Evolutionary conservation across 2,113 vertebrate genomes (phyloP).

Genomic region (Pristiophorus japonicus): DNA sequence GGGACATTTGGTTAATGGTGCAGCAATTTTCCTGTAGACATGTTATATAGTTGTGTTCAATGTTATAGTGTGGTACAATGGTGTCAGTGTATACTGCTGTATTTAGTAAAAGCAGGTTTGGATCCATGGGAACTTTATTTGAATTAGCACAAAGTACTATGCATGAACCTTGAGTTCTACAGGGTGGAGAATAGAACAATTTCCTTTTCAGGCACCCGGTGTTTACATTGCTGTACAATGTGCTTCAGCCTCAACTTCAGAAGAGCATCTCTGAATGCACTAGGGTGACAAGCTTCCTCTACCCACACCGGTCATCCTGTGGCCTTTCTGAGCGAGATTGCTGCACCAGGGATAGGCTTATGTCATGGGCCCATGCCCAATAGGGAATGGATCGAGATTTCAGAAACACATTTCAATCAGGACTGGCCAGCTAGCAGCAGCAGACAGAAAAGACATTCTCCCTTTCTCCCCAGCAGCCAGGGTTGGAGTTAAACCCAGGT

Average conservation of each 20-base stretch:
- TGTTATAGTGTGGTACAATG: background rate
- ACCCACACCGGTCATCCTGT: no score
- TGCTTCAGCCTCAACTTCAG: background rate
- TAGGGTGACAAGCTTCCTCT: background rate
- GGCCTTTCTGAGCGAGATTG: background rate
- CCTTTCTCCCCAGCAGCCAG: background rate
- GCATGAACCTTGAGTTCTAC: background rate
- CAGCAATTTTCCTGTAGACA: background rate
- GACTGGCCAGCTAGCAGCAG: background rate
- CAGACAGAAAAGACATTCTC: background rate
- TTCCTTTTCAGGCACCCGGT: background rate
- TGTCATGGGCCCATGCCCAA: background rate
- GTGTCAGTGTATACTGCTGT: background rate
- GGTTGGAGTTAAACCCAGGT: background rate
- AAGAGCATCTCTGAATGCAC: background rate
- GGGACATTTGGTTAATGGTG: background rate
- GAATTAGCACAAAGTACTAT: constrained; percentile 7
- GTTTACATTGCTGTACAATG: background rate
- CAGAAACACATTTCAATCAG: background rate
- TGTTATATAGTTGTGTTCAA: background rate
- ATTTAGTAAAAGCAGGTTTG: background rate
- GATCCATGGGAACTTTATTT: constrained; percentile 10
- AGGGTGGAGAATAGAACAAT: background rate
- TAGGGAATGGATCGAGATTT: background rate
- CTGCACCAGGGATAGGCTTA: background rate